Percentiles rank a stretch among this genome's conserved stretches.
These are phyloP conservation scores for Drosophila histrio DNA, from an alignment of 2,888 invertebrate genomes.

Conservation along the genomic window DNA sequence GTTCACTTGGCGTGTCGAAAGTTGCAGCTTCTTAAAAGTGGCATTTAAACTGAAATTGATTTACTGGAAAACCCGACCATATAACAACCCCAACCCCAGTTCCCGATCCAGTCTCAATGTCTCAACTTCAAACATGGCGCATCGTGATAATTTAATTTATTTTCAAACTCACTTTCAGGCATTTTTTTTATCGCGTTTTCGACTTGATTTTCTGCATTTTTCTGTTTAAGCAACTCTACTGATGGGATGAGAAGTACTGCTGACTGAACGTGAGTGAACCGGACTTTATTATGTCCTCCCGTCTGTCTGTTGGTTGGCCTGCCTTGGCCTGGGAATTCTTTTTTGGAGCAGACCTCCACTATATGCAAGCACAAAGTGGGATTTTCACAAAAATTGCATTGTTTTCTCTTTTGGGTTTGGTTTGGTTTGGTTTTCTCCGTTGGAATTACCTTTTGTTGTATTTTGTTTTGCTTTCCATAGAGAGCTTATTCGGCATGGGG, in stretches of 20 bases:
- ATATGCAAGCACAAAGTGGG: constrained; percentile 45
- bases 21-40: constrained; percentile 70
- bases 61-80: constrained; percentile 48
- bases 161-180: constrained; percentile 74
- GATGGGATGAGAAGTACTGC: constrained; percentile 1
- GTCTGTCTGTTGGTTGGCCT: constrained; percentile 42
- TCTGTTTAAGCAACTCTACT: constrained; percentile 25
- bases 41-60: constrained; percentile 77
- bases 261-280: constrained; percentile 19
- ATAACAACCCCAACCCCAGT: constrained; percentile 5
- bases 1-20: constrained; percentile 64
- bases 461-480: constrained; percentile 18
- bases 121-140: constrained; percentile 65
- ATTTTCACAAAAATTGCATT: constrained; percentile 68
- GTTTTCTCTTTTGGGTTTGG: constrained; percentile 41
- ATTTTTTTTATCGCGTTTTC: constrained; percentile 49
- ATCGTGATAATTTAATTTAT: constrained; percentile 74
- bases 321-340: constrained; percentile 26
- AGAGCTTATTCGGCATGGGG: constrained; percentile 17
- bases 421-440: constrained; percentile 8
- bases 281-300: constrained; percentile 68
- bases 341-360: constrained; percentile 14
- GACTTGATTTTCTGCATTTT: constrained; percentile 64
- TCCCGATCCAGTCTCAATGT: constrained; percentile 19
- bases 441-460: constrained; percentile 7